Conservation (phyloP, 2,888 invertebrate species). For the Deilephila porcellus region DNA sequence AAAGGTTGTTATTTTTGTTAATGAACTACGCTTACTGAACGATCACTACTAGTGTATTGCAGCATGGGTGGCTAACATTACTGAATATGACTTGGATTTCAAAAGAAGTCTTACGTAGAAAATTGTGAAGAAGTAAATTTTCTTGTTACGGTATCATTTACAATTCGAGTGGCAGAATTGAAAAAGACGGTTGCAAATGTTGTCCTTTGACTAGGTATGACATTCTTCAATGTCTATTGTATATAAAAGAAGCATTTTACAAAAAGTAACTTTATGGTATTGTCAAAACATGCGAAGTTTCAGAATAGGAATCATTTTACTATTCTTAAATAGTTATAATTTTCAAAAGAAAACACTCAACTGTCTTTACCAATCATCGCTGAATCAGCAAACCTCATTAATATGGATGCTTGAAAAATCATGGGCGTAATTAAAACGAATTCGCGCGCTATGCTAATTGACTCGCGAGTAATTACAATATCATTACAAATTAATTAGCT, state of each 20-base stretch:
- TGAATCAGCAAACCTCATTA: background rate
- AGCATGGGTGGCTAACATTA: constrained; percentile 9
- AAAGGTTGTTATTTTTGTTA: constrained; percentile 24
- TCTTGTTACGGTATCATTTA: too few species aligned
- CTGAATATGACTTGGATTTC: background rate
- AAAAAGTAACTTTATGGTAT: too few species aligned
- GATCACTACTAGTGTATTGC: background rate
- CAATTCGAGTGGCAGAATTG: too few species aligned
- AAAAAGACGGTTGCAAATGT: background rate
- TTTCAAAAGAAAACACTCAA: background rate
- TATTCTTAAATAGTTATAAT: too few species aligned
- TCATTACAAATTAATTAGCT: constrained; percentile 16
- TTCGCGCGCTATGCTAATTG: constrained; percentile 3
- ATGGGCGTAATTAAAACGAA: constrained; percentile 1
- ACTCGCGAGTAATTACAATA: constrained; percentile 8
- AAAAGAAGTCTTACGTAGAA: too few species aligned
- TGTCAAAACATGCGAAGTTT: too few species aligned
- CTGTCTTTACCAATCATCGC: background rate
- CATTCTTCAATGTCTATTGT: too few species aligned
- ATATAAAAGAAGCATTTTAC: too few species aligned
- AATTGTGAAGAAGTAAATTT: too few species aligned
- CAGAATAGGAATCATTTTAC: too few species aligned
- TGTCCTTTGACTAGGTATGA: too few species aligned
- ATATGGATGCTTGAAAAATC: background rate
- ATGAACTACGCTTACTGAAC: constrained; percentile 1